These are phyloP conservation scores for Hanleya hanleyi DNA, from an alignment of 2,888 invertebrate genomes.

Conservation along the genomic window DNA sequence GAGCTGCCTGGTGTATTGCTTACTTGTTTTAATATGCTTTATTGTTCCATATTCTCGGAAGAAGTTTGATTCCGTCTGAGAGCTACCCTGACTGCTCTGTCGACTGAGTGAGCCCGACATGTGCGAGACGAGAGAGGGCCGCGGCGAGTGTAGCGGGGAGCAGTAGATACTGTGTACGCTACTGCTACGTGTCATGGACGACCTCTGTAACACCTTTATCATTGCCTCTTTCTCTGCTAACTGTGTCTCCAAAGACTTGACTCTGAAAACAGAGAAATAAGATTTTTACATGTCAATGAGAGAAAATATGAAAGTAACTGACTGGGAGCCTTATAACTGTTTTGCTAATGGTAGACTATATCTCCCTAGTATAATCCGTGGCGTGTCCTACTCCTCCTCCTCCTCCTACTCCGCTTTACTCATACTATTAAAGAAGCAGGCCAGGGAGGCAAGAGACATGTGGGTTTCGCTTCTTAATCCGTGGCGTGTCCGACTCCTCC, in stretches of 20 bases:
- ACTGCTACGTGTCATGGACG: conserved; percentile 67
- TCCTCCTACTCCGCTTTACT: too few species aligned
- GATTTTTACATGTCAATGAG: not conserved
- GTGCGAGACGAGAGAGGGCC: conserved; percentile 60
- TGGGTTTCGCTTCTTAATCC: too few species aligned
- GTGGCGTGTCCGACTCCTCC: too few species aligned
- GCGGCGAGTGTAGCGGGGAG: conserved; percentile 69
- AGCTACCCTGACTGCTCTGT: conserved; percentile 40
- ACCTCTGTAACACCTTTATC: conserved; percentile 86
- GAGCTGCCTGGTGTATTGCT: conserved; percentile 2
- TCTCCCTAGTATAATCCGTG: too few species aligned
- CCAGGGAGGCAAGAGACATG: too few species aligned
- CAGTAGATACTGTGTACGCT: conserved; percentile 65
- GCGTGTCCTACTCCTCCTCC: too few species aligned
- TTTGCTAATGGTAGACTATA: too few species aligned
- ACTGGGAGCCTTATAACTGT: too few species aligned
- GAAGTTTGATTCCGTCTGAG: conserved; percentile 27
- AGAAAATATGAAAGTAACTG: too few species aligned
- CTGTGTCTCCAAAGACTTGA: conserved; percentile 90
- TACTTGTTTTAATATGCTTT: conserved; percentile 60
- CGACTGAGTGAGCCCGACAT: conserved; percentile 46
- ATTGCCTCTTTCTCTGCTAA: conserved; percentile 92
- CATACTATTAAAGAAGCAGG: too few species aligned
- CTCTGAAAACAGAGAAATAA: conserved; percentile 63
- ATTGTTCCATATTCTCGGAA: conserved; percentile 45